Evolutionary conservation across 1,140 invertebrate species (phyloP), one percentile per base, ranked within the genome.

Genomic region (Patella vulgata): DNA sequence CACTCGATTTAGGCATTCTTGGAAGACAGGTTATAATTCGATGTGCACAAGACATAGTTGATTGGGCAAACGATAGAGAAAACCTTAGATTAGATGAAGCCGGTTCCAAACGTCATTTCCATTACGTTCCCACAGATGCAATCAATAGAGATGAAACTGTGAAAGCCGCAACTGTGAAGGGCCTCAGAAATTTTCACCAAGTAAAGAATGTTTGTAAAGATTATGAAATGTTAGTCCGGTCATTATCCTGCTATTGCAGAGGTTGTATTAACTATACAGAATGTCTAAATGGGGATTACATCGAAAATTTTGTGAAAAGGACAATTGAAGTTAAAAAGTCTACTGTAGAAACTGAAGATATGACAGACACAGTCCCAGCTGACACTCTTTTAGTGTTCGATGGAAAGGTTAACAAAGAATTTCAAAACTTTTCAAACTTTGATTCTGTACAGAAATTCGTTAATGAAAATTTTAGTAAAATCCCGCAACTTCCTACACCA

Each of bases 91-190:
- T 17, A 17, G 36, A 33, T 23, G 9, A 33, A 8, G 6, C 28
- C 51, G 23, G 27, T 53, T 36, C 31, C 27, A 53, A 30, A 1
- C 31, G 31, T 11, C 51, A 36, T 31, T 53, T 36, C 28, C 36
- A 33, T 30, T 19, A 14, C 3, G 28, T 53, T 17, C 21, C 21
- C 11, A 14, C 17, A 8, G 8, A 8, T 4, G 51, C 12, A n/a
- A 36, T 36, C 17, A 36, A 36, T 36, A 33, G 21, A 19, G 6
- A 23, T 12, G 1, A 23, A n/a, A 8, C 51, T 17, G 27, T 19
- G n/a, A 8, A 30, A 9, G 12, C 36, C 3, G 3, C 5, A 17
- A 30, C 51, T 8, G 5, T 53, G 3, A 27, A 27, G 9, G 51
- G 51, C n/a, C 30, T 31, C 5, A 27, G 51, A 12, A 30, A 53